phyloP scores from a whole-genome alignment of 2,888 invertebrate genomes.

The Ctenicera cuprea region DNA sequence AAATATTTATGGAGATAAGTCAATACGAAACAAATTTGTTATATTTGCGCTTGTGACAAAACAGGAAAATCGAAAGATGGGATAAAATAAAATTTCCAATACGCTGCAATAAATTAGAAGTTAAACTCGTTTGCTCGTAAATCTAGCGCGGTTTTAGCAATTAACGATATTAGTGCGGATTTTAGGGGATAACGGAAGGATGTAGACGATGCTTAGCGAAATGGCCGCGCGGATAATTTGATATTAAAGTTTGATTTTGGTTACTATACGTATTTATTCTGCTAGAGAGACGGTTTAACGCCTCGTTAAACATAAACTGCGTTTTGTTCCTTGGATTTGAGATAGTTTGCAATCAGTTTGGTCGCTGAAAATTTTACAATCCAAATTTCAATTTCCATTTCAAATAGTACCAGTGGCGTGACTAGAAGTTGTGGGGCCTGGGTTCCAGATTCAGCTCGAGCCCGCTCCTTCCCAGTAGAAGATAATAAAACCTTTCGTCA shows the following conservation, averaged over 20 bases:
- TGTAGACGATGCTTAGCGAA: slow-evolving; percentile 42
- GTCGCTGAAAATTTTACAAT: no score
- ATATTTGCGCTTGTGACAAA: slow-evolving; percentile 13
- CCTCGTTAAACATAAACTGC: no score
- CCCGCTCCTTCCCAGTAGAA: no score
- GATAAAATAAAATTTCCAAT: slow-evolving; percentile 46
- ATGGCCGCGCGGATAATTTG: slow-evolving; percentile 39
- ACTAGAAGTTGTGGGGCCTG: no score
- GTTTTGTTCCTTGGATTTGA: no score
- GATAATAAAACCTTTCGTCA: no score
- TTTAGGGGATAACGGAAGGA: slow-evolving; percentile 52
- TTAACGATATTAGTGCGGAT: slow-evolving; percentile 55
- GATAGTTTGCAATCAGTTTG: no score
- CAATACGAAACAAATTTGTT: slow-evolving; percentile 7
- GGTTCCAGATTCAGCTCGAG: no score
- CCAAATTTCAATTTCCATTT: no score
- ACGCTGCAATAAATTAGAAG: slow-evolving; percentile 49
- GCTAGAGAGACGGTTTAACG: not conserved
- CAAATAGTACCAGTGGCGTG: no score
- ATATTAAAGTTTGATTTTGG: slow-evolving; percentile 35
- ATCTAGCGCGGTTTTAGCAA: slow-evolving; percentile 52
- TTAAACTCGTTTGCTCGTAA: slow-evolving; percentile 48
- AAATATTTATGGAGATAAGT: not conserved
- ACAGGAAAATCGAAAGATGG: slow-evolving; percentile 11
- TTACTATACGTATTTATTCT: not conserved